Base-by-base conservation (phyloP, 1,140 invertebrate species). In the Maconellicoccus hirsutus region DNA sequence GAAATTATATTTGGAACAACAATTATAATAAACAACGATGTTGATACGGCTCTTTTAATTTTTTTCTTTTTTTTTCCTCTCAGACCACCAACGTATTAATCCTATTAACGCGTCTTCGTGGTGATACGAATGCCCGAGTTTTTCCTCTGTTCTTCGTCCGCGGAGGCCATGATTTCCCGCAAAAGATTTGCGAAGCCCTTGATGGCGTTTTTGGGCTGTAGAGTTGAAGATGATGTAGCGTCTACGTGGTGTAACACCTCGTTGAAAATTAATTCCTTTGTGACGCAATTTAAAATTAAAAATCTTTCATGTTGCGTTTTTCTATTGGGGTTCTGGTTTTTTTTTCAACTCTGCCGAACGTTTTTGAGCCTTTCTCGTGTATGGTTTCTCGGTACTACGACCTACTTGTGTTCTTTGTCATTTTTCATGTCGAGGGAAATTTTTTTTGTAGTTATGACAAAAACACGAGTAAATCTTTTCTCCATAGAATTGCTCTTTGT, bases 1-100 rank as follows among this genome's bases (percentile, higher is more conserved):
- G n/a, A 52, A 52, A 52, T 52, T 52, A 52, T 52, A 52, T 52
- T 52, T 52, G 42, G 42, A 52, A 52, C n/a, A 52, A 52, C 42
- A 52, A 52, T 52, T 52, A 52, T 52, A 52, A 52, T 52, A 52
- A 52, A 52, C 42, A 52, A 52, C 42, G 42, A 52, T 52, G 42
- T 19, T 52, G 42, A 52, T 52, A 52, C 42, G 42, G n/a, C n/a
- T 52, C 42, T 52, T 52, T 19, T 52, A 52, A 52, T 52, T 52
- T 52, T 19, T 14, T 19, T 14, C n/a, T 52, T 52, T 52, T 52
- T 52, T 16, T 8, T 16, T 52, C 6, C 42, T 52, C 42, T 19
- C 10, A 52, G 42, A 52, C 42, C 42, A 52, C 42, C 42, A 52
- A 52, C 42, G 42, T 52, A 52, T 52, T 52, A 2, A 52, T 52